Percentiles rank a stretch among this genome's conserved stretches.
Evolutionary conservation across 2,113 vertebrate genomes (phyloP).

Genomic region (Burhinus bistriatus): DNA sequence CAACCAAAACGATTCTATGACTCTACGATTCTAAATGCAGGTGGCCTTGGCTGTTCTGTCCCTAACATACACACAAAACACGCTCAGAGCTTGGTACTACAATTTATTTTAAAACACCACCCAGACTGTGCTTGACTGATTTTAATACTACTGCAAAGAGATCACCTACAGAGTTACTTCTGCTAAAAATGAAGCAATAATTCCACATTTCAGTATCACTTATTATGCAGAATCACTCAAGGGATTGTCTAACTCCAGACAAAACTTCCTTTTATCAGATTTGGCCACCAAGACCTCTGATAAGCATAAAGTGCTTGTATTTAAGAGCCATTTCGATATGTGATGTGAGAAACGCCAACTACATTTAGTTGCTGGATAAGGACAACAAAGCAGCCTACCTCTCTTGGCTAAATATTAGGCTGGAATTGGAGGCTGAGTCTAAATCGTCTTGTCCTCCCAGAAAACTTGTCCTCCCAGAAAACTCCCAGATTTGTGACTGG

Average conservation of each 20-base stretch:
- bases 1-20: background rate
- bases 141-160: background rate
- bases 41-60: background rate
- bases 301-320: background rate
- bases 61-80: background rate
- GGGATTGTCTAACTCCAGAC: background rate
- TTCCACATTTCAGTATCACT: background rate
- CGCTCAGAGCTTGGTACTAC: no score
- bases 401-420: rapidly evolving
- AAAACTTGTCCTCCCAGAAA: no score
- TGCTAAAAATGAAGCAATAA: background rate
- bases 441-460: background rate
- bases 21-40: background rate
- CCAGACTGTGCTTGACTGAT: background rate
- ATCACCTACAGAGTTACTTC: background rate
- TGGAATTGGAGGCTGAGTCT: background rate
- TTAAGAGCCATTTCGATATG: background rate
- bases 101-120: background rate
- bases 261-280: background rate
- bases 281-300: background rate
- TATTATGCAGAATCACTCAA: background rate
- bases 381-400: background rate
- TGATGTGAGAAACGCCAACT: background rate
- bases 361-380: background rate
- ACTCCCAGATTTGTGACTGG: background rate